Base-by-base conservation (phyloP, 2,888 invertebrate genomes). In the Tenthredo scrophulariae region DNA sequence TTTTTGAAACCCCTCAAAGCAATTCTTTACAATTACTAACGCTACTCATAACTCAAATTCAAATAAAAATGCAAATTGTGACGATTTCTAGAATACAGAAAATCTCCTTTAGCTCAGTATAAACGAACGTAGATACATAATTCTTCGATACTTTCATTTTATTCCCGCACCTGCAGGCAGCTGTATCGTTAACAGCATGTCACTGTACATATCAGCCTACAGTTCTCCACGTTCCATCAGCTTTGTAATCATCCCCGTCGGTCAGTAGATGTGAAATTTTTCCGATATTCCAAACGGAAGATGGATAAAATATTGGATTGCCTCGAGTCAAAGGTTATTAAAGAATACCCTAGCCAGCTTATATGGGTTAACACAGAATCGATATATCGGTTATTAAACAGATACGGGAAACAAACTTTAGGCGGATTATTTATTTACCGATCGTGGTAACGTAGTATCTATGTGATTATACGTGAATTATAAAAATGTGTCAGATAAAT, bases 121-220 rank as follows among this genome's bases (percentile, higher is more conserved):
- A 43, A 74, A 74, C 33, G 37, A 72, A 72, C 72, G 40, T 72
- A 40, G 7, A 72, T 65, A 29, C 26, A 29, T 74, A 43, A 22
- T 74, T 10, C 33, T 33, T 74, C 26, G 15, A 74, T 18, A 43
- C 40, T 26, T 50, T 50, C 5, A 15, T 77, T 50, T 77, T 77
- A 22, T 54, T 40, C 15, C 18, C 37, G 54, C 50, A 54, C 33
- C 50, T 26, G 75, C 33, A n/a, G 37, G 72, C 72, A 72, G 72
- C 72, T 74, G 72, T 43, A 74, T 74, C 43, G 72, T 74, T 74
- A 74, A 74, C 72, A 43, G 6, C 22, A 74, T 74, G 72, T 74
- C 43, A 22, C 43, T 43, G 43, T 74, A 22, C 37, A 37, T 40
- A n/a, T 26, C 40, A 40, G 72, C 29, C 65, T 29, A 13, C 67